These are phyloP conservation scores for Drosophila sechellia DNA, from an alignment of 1,140 invertebrate genomes.

Conservation along the genomic window DNA sequence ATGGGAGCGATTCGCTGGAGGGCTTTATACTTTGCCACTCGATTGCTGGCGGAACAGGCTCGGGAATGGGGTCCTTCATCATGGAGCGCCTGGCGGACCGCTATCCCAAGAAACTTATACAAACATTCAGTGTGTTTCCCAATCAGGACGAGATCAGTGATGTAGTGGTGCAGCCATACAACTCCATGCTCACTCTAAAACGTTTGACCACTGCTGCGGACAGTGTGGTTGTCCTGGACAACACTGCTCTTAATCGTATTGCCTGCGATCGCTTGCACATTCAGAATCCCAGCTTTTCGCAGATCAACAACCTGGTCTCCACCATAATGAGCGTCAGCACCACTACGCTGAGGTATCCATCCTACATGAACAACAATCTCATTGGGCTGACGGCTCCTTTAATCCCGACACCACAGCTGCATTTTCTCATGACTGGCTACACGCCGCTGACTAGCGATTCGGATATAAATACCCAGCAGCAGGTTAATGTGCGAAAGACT, in stretches of 20 bases:
- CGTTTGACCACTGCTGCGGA: conserved; percentile 98
- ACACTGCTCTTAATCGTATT: conserved; percentile 98
- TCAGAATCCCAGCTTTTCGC: conserved; percentile 96
- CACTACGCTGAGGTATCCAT: conserved; percentile 97
- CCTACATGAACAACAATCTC: conserved; percentile 99
- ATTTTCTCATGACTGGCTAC: conserved; percentile 99
- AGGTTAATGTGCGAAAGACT: conserved; percentile 79
- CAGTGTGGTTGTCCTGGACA: conserved; percentile 98
- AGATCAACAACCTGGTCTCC: conserved; percentile 99
- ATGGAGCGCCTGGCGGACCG: conserved; percentile 96
- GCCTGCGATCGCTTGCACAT: conserved; percentile 98
- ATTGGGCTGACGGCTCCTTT: conserved; percentile 97
- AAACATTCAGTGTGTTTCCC: conserved; percentile 99
- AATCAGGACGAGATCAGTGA: conserved; percentile 99
- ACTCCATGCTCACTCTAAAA: conserved; percentile 98
- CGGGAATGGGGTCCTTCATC: conserved; percentile 98
- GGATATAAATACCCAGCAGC: conserved; percentile 73
- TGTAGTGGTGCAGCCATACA: conserved; percentile 99
- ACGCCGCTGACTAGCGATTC: conserved; percentile 96
- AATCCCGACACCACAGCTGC: conserved; percentile 98
- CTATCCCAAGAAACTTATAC: conserved; percentile 98
- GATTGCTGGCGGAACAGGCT: conserved; percentile 99
- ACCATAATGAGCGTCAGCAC: conserved; percentile 99
- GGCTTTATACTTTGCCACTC: conserved; percentile 99
- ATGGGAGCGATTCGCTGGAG: conserved; percentile 99